Base-by-base conservation (phyloP, 2,797 vertebrate genomes). In the Argya squamiceps region DNA sequence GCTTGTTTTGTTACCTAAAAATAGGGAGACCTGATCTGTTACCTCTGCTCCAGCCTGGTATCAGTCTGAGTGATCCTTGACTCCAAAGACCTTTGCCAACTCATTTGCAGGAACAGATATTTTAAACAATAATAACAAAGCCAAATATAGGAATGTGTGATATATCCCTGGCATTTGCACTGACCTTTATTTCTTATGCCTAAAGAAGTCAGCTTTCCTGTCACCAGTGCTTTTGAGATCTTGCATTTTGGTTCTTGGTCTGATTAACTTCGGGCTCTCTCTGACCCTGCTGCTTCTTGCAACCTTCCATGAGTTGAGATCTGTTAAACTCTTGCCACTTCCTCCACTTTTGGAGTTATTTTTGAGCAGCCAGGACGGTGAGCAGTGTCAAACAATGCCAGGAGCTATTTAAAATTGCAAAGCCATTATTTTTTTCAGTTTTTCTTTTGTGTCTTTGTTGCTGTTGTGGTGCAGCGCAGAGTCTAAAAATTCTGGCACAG, bases 41-140 rank as follows among this genome's bases (percentile, higher is more conserved):
- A 12, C 44, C 30, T 17, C 30, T 50, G 41, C 15, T 10, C 15
- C 19, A 59, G 46, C 21, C 47, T 30, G 37, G 18, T 16, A 30
- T 12, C 73, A 94, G 32, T 68, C 70, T n/a, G 44, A 73, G 37
- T 50, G 71, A 79, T 73, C 69, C 70, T 73, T 77, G 88, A 87
- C 83, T 95, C 82, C 30, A 8, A 73, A 89, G 89, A 90, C 93
- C 83, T 94, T 85, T 86, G 89, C 74, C 91, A 49, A 49, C 69
- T 95, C 92, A 68, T 91, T 82, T 93, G 52, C 94, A 88, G 88
- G 91, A 97, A 75, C 32, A 82, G 89, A 74, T 77, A 56, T 53
- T 58, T 88, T 93, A 86, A 92, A 93, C 60, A 96, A 77, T 60
- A 91, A 77, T 82, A 96, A 70, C 85, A 80, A 77, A 88, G 65